Conservation (phyloP, 1,140 invertebrate genomes). For the Micrasema minimum region DNA sequence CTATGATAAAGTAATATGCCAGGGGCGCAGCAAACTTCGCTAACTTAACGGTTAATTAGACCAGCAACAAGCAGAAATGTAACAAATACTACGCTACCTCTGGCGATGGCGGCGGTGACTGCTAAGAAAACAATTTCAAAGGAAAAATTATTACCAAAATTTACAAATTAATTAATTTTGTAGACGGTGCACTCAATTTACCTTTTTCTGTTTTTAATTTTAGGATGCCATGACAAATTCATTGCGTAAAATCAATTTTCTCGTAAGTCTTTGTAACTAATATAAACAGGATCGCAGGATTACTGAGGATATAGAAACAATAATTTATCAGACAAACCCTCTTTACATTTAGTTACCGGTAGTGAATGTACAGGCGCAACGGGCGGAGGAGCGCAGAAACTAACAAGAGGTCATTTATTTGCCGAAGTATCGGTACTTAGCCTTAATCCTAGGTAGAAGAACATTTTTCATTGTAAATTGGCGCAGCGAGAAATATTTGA, state of each 20-base stretch:
- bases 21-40: conserved; percentile 32
- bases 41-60: conserved; percentile 38
- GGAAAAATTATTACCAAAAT: too few species aligned
- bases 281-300: neutral
- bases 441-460: conserved; percentile 45
- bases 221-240: too few species aligned
- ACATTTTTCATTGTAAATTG: conserved; percentile 12
- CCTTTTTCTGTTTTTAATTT: too few species aligned
- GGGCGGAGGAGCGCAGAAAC: conserved; percentile 34
- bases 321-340: conserved; percentile 51
- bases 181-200: too few species aligned
- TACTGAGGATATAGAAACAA: conserved; percentile 37
- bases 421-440: conserved; percentile 48
- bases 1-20: conserved; percentile 42
- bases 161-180: too few species aligned
- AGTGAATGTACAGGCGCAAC: conserved; percentile 3
- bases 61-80: conserved; percentile 14
- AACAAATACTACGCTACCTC: too few species aligned
- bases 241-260: too few species aligned
- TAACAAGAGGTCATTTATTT: conserved; percentile 53
- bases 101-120: too few species aligned
- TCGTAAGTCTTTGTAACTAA: too few species aligned
- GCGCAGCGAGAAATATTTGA: neutral
- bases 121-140: too few species aligned
- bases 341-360: conserved; percentile 19